Evolutionary conservation across 2,113 vertebrate genomes (phyloP).

Genomic region (Numida meleagris): DNA sequence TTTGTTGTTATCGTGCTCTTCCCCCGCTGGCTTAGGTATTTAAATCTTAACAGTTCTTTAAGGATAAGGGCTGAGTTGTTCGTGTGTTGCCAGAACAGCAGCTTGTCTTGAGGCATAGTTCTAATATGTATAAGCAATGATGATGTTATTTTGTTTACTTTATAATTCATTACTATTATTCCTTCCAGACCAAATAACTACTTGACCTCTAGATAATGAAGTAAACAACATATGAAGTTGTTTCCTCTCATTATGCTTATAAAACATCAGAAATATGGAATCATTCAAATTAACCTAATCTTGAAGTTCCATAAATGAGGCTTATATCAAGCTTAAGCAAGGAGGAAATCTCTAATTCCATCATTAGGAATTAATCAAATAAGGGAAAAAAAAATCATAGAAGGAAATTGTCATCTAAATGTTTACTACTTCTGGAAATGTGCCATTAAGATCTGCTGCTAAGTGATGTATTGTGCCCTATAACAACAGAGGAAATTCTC

Average conservation of each 20-base stretch:
- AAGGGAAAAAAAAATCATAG: background rate
- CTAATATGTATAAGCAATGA: background rate
- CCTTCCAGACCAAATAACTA: background rate
- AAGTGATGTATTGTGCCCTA: background rate
- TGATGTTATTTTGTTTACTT: background rate
- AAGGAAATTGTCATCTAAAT: background rate
- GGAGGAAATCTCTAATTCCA: background rate
- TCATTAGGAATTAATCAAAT: background rate
- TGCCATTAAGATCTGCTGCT: background rate
- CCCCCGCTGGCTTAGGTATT: rapidly evolving
- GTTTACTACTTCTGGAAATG: background rate
- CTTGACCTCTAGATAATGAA: background rate
- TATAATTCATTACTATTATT: background rate
- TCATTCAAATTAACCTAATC: background rate
- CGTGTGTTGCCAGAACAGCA: background rate
- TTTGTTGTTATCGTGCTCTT: background rate
- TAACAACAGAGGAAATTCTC: background rate
- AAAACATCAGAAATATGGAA: background rate
- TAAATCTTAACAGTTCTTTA: background rate
- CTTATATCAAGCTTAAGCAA: background rate
- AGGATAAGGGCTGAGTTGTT: background rate
- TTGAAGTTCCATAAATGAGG: background rate
- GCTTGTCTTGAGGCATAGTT: background rate
- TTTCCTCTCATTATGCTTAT: background rate
- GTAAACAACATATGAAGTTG: background rate